A percentile compares a stretch with the other conserved stretches of the same genome.
phyloP scores from a whole-genome alignment of 2,113 vertebrate genomes.

The Rhea pennata region DNA sequence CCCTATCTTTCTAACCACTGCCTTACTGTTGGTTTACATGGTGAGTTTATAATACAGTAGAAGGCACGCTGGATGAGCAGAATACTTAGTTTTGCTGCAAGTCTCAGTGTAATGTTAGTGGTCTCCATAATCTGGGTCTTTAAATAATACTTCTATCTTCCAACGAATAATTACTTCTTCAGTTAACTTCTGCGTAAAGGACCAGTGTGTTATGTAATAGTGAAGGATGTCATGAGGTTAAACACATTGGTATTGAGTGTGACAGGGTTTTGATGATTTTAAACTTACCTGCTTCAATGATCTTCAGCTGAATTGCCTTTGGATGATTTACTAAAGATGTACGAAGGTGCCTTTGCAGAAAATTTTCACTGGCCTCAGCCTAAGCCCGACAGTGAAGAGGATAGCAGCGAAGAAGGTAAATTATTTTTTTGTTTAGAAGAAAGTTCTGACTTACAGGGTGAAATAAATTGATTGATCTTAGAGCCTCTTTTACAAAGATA shows the following conservation, averaged over 20 bases:
- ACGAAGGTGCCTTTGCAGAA: slow-evolving; percentile 92
- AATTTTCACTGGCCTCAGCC: slow-evolving; percentile 90
- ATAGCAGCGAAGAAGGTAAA: slow-evolving; percentile 85
- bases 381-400: slow-evolving; percentile 81
- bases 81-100: not conserved
- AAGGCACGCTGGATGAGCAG: not conserved
- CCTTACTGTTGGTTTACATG: not conserved
- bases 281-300: not conserved
- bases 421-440: not conserved
- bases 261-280: not conserved
- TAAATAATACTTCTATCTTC: not conserved
- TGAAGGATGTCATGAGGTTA: not conserved
- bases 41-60: not conserved
- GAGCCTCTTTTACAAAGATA: not conserved
- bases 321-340: slow-evolving; percentile 89
- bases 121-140: not conserved
- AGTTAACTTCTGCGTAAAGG: not conserved
- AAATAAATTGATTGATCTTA: not conserved
- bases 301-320: slow-evolving; percentile 89
- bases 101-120: not conserved
- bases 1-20: not conserved
- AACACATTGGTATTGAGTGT: not conserved
- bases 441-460: not conserved
- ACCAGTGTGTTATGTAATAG: not conserved
- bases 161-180: not conserved